Conservation (phyloP, 2,888 invertebrate species). For the Ormia ochracea region DNA sequence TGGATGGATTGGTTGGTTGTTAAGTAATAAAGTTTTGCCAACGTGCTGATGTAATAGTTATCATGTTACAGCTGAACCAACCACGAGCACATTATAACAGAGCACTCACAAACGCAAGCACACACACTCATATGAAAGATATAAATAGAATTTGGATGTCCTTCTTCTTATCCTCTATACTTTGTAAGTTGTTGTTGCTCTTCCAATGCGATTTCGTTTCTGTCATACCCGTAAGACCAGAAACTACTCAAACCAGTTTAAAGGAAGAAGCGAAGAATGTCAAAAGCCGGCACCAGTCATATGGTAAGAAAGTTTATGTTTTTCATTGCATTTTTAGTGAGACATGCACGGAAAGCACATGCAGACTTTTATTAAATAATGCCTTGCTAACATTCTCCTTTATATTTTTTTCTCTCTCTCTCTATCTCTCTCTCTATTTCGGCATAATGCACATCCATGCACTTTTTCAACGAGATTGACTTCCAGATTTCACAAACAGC, state of each 20-base stretch:
- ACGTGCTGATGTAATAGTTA: conserved; percentile 62
- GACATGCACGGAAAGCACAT: conserved; percentile 38
- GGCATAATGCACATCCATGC: not conserved
- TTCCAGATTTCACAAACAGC: conserved; percentile 45
- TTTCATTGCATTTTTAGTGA: conserved; percentile 6
- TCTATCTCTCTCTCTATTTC: conserved; percentile 8
- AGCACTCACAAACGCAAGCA: not conserved
- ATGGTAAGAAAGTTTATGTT: conserved; percentile 36
- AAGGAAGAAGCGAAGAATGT: conserved; percentile 18
- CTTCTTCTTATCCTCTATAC: conserved; percentile 27
- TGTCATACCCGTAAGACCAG: not conserved
- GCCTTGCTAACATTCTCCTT: conserved; percentile 1
- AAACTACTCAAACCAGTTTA: conserved; percentile 29
- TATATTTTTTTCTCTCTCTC: not conserved
- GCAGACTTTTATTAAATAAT: conserved; percentile 10
- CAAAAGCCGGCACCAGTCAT: conserved; percentile 64
- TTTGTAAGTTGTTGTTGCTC: conserved; percentile 21
- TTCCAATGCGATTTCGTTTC: conserved; percentile 14
- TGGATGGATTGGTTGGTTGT: conserved; percentile 23
- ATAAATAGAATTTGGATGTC: conserved; percentile 10
- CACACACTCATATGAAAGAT: too few species aligned
- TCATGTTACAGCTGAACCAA: conserved; percentile 48
- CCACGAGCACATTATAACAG: not conserved
- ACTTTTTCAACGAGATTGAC: not conserved
- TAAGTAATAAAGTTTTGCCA: conserved; percentile 57